Base-by-base conservation (phyloP, 2,113 vertebrate species). In the Engraulis encrasicolus region DNA sequence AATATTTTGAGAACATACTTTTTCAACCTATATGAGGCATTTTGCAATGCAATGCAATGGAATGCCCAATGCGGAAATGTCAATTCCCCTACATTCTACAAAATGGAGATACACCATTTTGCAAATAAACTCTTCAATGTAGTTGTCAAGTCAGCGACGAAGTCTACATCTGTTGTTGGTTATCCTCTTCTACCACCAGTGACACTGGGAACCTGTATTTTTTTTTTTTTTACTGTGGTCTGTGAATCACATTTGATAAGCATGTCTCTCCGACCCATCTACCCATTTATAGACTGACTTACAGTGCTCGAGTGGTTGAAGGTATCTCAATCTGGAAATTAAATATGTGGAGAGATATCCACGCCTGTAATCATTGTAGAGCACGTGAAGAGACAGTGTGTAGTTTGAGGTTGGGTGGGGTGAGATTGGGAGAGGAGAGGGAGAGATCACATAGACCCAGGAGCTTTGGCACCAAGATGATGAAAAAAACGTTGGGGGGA, bases 191-290 rank as follows among this genome's bases (percentile, higher is more conserved):
- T 31, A 66, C 27, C 58, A 66, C 31, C 58, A 31, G 2, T 66
- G 6, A 66, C n/a, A 66, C 58, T 66, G 58, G 6, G 58, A 11
- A 66, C 58, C 40, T n/a, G n/a, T n/a, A n/a, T n/a, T n/a, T n/a
- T n/a, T n/a, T n/a, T n/a, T n/a, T 66, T 66, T 66, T 66, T 66
- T 23, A 58, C 58, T 31, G 58, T 66, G 58, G 66, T 14, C 66
- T 74, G 27, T 74, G 14, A 74, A 4, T 14, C 66, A 74, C 14
- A 74, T 34, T 34, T 74, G 66, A 74, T 17, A 27, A 74, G 14
- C 15, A 17, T 17, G 15, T 17, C 31, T 31, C n/a, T 74, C 66
- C 34, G 66, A 12, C 14, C 15, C 15, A 74, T 34, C 27, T 74
- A 74, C 66, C 14, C 66, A 36, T 74, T 74, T 31, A 74, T 74